Conservation (phyloP, 2,113 vertebrate genomes). For the Aleadryas rufinucha region DNA sequence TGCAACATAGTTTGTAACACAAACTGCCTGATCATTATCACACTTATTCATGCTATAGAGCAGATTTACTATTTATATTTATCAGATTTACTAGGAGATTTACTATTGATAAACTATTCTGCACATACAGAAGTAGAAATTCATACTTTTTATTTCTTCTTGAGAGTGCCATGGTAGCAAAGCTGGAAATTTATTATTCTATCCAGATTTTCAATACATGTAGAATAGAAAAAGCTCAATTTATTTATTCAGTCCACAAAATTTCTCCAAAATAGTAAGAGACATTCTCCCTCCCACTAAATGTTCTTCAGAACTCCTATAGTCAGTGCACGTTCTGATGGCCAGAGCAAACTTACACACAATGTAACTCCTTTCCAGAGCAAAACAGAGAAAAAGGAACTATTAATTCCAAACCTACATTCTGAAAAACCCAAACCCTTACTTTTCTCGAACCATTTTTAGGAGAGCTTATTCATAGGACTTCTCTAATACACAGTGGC, state of each 20-base stretch:
- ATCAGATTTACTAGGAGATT: background rate
- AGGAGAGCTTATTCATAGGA: background rate
- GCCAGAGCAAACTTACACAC: background rate
- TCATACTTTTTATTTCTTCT: background rate
- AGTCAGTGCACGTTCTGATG: accelerated
- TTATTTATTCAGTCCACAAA: background rate
- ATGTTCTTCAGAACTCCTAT: background rate
- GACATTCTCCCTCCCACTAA: background rate
- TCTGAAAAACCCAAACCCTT: background rate
- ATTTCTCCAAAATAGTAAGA: background rate
- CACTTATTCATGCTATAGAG: background rate
- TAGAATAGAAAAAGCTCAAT: background rate
- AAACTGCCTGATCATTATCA: background rate
- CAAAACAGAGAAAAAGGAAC: background rate
- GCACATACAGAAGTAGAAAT: background rate
- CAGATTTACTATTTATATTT: background rate
- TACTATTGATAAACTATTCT: background rate
- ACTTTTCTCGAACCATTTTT: background rate
- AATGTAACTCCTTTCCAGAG: accelerated
- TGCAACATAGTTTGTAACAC: background rate
- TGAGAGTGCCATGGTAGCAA: background rate
- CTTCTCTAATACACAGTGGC: background rate
- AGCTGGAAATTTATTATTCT: background rate
- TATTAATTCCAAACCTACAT: background rate
- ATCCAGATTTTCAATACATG: background rate